Evolutionary conservation across 1,140 invertebrate species (phyloP).

Genomic region (Bombus pascuorum): DNA sequence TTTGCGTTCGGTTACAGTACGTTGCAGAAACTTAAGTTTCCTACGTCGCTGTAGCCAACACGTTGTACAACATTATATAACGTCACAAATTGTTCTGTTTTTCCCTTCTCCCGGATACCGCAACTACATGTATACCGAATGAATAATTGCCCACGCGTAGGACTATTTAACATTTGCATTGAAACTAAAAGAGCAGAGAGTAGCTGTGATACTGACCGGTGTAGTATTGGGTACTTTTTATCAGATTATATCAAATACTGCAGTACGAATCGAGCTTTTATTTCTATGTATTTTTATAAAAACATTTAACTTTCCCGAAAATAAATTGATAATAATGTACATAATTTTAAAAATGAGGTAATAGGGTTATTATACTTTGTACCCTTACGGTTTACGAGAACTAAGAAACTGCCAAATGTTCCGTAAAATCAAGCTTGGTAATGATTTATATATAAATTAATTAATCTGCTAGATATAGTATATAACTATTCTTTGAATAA

Average conservation of each 20-base stretch:
- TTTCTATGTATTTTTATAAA: conserved; percentile 32
- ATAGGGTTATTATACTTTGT: conserved; percentile 61
- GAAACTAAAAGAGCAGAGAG: conserved; percentile 64
- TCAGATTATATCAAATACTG: conserved; percentile 35
- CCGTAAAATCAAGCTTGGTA: conserved; percentile 19
- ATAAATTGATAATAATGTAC: conserved; percentile 39
- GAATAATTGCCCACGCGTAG: conserved; percentile 43
- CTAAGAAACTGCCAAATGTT: conserved; percentile 44
- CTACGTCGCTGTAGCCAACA: conserved; percentile 73
- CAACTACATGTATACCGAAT: conserved; percentile 37
- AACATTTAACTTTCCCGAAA: conserved; percentile 21
- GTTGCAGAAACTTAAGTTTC: conserved; percentile 78
- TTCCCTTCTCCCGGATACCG: conserved; percentile 62
- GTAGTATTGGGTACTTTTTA: conserved; percentile 67
- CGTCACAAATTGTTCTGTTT: conserved; percentile 51
- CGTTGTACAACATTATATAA: conserved; percentile 25
- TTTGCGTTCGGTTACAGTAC: conserved; percentile 70
- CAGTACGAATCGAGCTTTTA: conserved; percentile 12
- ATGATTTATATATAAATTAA: conserved; percentile 40
- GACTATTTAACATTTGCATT: conserved; percentile 57
- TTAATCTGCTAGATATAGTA: conserved; percentile 28
- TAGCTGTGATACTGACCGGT: conserved; percentile 81
- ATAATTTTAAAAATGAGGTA: conserved; percentile 44
- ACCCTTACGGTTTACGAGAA: conserved; percentile 34
- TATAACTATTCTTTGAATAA: conserved; percentile 39